These are phyloP conservation scores for Sesia bembeciformis DNA, from an alignment of 2,888 invertebrate genomes.

Conservation along the genomic window DNA sequence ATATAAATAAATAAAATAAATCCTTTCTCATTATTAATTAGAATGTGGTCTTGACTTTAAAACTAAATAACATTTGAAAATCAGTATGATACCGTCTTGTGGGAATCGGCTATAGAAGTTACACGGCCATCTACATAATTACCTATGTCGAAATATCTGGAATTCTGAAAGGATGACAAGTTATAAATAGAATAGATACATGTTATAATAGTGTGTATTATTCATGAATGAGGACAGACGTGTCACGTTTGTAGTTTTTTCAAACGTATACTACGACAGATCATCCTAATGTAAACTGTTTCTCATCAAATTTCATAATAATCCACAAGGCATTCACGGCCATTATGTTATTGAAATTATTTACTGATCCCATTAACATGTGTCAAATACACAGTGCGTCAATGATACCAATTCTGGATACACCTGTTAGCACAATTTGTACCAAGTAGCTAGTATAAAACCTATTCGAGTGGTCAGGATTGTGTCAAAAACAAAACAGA, in stretches of 20 bases:
- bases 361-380: conserved; percentile 39
- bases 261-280: neutral
- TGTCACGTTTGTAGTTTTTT: neutral
- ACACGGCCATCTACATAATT: too few relatives aligned
- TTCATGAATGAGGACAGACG: neutral
- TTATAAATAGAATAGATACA: too few relatives aligned
- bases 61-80: too few relatives aligned
- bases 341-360: conserved; percentile 63
- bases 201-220: too few relatives aligned
- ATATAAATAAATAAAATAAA: too few relatives aligned
- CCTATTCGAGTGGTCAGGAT: conserved; percentile 19
- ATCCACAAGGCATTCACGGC: conserved; percentile 52
- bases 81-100: too few relatives aligned
- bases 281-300: conserved; percentile 19
- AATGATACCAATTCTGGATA: conserved; percentile 52
- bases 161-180: too few relatives aligned
- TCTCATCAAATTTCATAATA: conserved; percentile 29
- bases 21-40: too few relatives aligned
- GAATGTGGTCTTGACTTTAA: too few relatives aligned
- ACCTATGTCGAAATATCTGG: too few relatives aligned
- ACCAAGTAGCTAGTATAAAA: conserved; percentile 40
- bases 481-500: conserved; percentile 19
- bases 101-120: too few relatives aligned
- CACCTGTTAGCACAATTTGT: conserved; percentile 49
- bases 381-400: conserved; percentile 35